Evolutionary conservation across 2,113 vertebrate species (phyloP).

Genomic region (Centropus unirufus): DNA sequence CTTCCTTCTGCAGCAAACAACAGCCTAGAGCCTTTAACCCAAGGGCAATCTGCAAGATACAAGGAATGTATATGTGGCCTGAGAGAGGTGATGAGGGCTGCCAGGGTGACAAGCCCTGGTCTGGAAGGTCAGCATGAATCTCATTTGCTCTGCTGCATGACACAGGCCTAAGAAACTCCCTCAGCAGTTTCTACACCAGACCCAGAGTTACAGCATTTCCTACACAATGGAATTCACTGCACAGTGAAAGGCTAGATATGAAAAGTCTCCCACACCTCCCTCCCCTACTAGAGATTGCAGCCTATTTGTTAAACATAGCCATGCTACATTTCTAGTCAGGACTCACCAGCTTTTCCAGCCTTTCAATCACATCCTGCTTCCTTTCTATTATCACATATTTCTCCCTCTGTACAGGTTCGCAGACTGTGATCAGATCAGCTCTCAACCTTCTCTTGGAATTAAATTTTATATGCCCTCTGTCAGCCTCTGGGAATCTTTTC

Average conservation of each 20-base stretch:
- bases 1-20: background rate
- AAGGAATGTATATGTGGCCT: background rate
- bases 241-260: background rate
- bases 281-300: fast-evolving
- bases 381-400: background rate
- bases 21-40: background rate
- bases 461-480: background rate
- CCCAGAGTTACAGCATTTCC: background rate
- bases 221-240: background rate
- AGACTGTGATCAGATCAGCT: background rate
- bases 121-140: background rate
- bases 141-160: background rate
- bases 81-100: background rate
- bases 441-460: background rate
- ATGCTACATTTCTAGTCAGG: background rate
- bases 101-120: background rate
- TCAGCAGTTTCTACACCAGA: background rate
- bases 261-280: background rate
- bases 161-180: background rate
- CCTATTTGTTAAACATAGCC: background rate
- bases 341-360: background rate
- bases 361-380: background rate
- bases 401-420: background rate
- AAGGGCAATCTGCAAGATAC: background rate
- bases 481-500: background rate